Evolutionary conservation across 2,113 vertebrate species (phyloP), one percentile per base, ranked within the genome.

Genomic region (Chinchilla lanigera): DNA sequence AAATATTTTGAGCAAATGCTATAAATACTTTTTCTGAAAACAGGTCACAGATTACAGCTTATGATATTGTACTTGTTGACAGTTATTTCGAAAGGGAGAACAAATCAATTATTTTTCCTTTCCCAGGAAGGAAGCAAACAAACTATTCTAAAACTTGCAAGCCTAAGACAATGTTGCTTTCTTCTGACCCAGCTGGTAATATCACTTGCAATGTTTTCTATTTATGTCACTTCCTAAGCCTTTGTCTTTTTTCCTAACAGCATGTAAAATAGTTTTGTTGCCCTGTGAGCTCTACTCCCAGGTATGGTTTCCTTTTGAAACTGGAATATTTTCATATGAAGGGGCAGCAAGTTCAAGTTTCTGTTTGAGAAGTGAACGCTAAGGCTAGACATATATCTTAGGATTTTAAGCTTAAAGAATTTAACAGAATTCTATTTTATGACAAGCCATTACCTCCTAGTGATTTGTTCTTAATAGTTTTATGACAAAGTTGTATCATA

Each of bases 361-460:
- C 10, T 19, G 75, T 58, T 83, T 60, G 10, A 67, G 56, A 5
- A 73, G 35, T 38, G 30, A 3, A 19, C 61, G 4, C 1, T 13
- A 58, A 2, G 6, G 5, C 35, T 80, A 61, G 58, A 60, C 33
- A 41, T 35, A 11, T 7, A 78, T 54, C 56, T 85, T 92, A 24
- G 50, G 84, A 75, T 63, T 47, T 58, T 24, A 95, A 69, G n/a
- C 9, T 4, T 93, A 87, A 38, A 93, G 33, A 94, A 84, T 41
- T 12, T 86, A 65, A 33, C 22, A 44, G 35, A n/a, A 9, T 67
- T 71, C 19, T 5, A 9, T 73, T 77, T 61, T 82, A 67, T 56
- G 24, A 71, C 4, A 78, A 87, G 54, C 0, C 26, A 73, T 63
- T 80, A 83, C 13, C 13, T 81, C 41, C 61, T 86, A 35, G 67